Evolutionary conservation across 2,113 vertebrate species (phyloP).

Genomic region (Xiphorhynchus elegans): DNA sequence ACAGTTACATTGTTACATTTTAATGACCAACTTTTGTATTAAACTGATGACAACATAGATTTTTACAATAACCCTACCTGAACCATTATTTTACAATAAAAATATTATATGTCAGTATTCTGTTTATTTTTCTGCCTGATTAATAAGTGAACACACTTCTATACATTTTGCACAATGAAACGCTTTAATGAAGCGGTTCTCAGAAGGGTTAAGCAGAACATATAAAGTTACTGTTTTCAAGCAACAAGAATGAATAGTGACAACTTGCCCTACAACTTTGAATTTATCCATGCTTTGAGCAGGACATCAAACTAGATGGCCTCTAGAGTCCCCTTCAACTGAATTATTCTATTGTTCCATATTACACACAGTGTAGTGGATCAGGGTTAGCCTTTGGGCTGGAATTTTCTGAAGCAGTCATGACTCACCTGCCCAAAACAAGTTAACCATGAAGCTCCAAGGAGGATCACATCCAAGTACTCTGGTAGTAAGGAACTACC

Average conservation of each 20-base stretch:
- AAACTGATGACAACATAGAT: background rate
- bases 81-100: background rate
- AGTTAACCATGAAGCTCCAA: background rate
- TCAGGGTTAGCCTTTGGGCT: background rate
- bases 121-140: background rate
- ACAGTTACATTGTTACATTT: background rate
- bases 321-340: background rate
- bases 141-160: background rate
- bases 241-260: background rate
- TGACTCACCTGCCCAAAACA: background rate
- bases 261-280: background rate
- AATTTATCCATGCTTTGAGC: background rate
- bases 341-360: background rate
- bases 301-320: background rate
- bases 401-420: background rate
- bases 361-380: background rate
- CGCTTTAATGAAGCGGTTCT: background rate
- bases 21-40: background rate
- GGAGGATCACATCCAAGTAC: background rate
- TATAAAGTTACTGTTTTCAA: background rate
- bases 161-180: background rate
- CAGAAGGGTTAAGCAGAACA: background rate
- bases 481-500: background rate
- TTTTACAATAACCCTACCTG: background rate
- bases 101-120: background rate